These are phyloP conservation scores for Pavo muticus DNA, from an alignment of 2,113 vertebrate genomes.

Conservation along the genomic window DNA sequence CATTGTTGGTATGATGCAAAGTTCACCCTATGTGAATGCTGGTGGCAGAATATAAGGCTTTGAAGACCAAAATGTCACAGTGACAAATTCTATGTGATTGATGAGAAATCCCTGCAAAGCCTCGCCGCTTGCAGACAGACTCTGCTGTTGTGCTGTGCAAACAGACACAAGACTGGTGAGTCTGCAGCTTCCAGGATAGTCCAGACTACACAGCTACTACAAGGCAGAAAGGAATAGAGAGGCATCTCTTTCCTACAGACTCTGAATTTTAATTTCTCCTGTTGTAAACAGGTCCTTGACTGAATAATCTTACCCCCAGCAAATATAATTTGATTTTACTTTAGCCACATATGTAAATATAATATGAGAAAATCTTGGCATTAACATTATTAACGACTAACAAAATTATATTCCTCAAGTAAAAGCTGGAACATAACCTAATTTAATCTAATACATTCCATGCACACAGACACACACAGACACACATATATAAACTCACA, in stretches of 20 bases:
- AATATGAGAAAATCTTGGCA: conserved; percentile 64
- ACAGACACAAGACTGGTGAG: rapidly evolving
- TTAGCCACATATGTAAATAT: conserved; percentile 60
- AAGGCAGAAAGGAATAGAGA: conserved; percentile 24
- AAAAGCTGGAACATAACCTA: conserved; percentile 60
- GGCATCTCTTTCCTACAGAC: not conserved
- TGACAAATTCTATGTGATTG: not conserved
- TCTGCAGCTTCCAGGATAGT: not conserved
- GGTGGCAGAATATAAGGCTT: conserved; percentile 13
- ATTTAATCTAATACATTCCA: conserved; percentile 72
- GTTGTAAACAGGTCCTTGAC: conserved; percentile 41
- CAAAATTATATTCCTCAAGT: conserved; percentile 71
- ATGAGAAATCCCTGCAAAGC: not conserved
- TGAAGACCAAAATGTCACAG: not conserved
- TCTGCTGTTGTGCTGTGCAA: not conserved
- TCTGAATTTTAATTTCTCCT: conserved; percentile 32
- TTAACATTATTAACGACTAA: conserved; percentile 71
- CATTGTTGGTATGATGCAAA: not conserved
- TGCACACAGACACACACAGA: conserved; percentile 54
- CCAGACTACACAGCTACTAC: not conserved
- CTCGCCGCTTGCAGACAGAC: not conserved
- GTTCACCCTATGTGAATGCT: not conserved
- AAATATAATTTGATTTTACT: conserved; percentile 71
- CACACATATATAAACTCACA: conserved; percentile 47
- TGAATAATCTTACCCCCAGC: conserved; percentile 55